Evolutionary conservation across 2,888 invertebrate genomes (phyloP).

Genomic region (Caenorhabditis angaria): DNA sequence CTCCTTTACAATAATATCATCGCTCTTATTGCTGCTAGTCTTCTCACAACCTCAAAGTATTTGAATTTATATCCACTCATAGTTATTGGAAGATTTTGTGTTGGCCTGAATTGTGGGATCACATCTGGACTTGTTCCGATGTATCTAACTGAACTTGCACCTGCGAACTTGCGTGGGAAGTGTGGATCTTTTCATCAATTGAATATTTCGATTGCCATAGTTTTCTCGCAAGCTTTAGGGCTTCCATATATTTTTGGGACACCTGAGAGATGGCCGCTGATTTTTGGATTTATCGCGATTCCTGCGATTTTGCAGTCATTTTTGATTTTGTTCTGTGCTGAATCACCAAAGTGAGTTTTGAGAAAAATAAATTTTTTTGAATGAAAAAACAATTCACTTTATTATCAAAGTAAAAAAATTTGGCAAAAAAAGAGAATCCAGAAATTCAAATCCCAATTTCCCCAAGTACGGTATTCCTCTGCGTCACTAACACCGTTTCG

Average conservation of each 20-base stretch:
- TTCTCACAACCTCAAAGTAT: slow-evolving; percentile 80
- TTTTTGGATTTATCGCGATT: slow-evolving; percentile 79
- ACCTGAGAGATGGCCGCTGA: slow-evolving; percentile 79
- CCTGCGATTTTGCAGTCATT: slow-evolving; percentile 81
- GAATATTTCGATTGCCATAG: slow-evolving; percentile 86
- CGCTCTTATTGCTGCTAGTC: slow-evolving; percentile 79
- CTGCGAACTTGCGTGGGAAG: slow-evolving; percentile 83
- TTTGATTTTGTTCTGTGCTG: slow-evolving; percentile 84
- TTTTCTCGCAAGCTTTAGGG: slow-evolving; percentile 81
- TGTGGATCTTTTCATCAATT: slow-evolving; percentile 88
- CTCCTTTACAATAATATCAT: slow-evolving; percentile 83
- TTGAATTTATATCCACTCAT: slow-evolving; percentile 72
- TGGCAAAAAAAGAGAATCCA: too few relatives aligned
- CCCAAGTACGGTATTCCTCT: too few relatives aligned
- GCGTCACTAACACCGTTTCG: too few relatives aligned
- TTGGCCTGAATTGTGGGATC: slow-evolving; percentile 73
- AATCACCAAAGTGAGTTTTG: slow-evolving; percentile 81
- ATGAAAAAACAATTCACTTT: too few relatives aligned
- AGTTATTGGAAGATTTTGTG: slow-evolving; percentile 76
- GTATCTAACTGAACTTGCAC: slow-evolving; percentile 88
- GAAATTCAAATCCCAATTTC: too few relatives aligned
- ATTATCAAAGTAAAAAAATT: too few relatives aligned
- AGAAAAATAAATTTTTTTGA: background rate
- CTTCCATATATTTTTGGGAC: slow-evolving; percentile 81
- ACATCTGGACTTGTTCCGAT: slow-evolving; percentile 87